These are phyloP conservation scores for Sigmodon hispidus DNA, from an alignment of 2,113 vertebrate genomes.

Conservation along the genomic window DNA sequence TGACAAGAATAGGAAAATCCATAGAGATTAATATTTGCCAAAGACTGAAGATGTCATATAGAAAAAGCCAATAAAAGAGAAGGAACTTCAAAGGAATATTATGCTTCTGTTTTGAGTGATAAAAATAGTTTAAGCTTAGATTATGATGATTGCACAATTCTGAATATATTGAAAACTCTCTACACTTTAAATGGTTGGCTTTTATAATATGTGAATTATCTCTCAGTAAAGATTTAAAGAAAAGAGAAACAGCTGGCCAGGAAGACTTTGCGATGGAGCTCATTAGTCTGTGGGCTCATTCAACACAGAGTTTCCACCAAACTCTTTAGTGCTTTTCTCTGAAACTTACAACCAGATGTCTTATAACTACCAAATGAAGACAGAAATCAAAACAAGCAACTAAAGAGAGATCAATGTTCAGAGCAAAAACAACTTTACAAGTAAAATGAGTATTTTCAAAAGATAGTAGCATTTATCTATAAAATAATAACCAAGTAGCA, in stretches of 20 bases:
- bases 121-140: neutral
- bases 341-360: neutral
- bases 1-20: neutral
- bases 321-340: neutral
- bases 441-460: neutral
- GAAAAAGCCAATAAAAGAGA: neutral
- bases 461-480: neutral
- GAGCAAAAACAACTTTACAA: neutral
- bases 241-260: neutral
- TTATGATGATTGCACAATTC: neutral
- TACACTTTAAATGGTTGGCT: neutral
- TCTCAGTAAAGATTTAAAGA: neutral
- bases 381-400: neutral
- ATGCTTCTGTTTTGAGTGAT: neutral
- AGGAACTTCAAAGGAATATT: neutral
- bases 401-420: neutral
- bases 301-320: neutral
- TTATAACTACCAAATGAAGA: neutral
- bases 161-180: neutral
- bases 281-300: neutral
- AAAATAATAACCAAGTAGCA: neutral
- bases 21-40: neutral
- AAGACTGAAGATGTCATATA: neutral
- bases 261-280: neutral
- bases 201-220: neutral